phyloP scores from a whole-genome alignment of 2,113 vertebrate genomes.

The Galbula dea region DNA sequence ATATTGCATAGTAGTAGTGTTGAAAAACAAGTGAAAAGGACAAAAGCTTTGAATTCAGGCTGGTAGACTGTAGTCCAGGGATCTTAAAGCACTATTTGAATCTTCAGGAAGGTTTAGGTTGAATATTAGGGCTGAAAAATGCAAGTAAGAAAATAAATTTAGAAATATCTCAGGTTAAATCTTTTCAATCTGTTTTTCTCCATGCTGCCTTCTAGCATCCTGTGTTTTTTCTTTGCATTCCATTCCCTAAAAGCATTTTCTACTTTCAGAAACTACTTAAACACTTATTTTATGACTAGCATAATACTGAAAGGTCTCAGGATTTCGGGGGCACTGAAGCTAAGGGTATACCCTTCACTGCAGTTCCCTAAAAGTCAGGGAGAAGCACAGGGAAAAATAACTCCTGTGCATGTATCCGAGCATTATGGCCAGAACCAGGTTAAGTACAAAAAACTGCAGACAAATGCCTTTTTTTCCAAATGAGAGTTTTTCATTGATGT shows the following conservation, averaged over 20 bases:
- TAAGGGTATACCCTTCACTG: background rate
- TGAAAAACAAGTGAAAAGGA: background rate
- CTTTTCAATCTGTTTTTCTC: background rate
- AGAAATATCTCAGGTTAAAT: conserved; percentile 6
- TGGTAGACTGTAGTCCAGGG: background rate
- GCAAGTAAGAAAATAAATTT: conserved; percentile 4
- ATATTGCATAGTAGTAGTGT: background rate
- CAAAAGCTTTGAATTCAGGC: background rate
- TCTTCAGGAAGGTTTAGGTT: background rate
- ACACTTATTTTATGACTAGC: conserved; percentile 15
- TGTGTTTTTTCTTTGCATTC: conserved; percentile 29
- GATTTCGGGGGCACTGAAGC: background rate
- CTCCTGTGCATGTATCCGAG: background rate
- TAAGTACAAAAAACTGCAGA: no score
- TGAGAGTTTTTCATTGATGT: background rate
- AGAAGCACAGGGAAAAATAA: background rate
- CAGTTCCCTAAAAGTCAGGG: background rate
- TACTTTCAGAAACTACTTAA: conserved; percentile 23
- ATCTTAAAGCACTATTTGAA: conserved; percentile 1
- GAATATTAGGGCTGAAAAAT: background rate
- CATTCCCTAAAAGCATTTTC: conserved; percentile 12
- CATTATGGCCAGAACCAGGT: no score
- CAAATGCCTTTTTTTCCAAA: no score
- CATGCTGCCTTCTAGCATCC: background rate
- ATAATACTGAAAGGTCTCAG: background rate